phyloP scores from a whole-genome alignment of 2,797 vertebrate genomes.

The Pygocentrus nattereri region DNA sequence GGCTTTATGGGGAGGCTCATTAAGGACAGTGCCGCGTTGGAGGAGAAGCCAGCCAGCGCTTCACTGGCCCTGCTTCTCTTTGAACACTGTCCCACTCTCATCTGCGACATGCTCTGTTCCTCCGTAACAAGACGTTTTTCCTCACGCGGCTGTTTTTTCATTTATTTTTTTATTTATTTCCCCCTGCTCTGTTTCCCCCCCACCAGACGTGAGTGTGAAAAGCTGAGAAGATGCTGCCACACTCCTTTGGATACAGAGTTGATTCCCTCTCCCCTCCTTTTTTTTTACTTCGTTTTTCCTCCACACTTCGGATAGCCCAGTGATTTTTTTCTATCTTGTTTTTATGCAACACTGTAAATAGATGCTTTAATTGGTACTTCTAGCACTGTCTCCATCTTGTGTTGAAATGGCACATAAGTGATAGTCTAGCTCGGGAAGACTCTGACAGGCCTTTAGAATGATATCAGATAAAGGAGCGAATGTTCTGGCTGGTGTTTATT shows the following conservation, averaged over 20 bases:
- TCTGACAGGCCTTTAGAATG: conserved; percentile 70
- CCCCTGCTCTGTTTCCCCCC: conserved; percentile 62
- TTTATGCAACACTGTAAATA: conserved; percentile 75
- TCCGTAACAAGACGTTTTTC: conserved; percentile 78
- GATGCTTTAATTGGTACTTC: conserved; percentile 83
- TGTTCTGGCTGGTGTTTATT: conserved; percentile 36
- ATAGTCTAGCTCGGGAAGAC: conserved; percentile 76
- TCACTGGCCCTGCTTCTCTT: conserved; percentile 77
- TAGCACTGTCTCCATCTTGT: conserved; percentile 81
- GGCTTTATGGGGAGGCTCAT: conserved; percentile 77
- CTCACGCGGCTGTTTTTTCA: conserved; percentile 50
- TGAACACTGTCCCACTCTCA: conserved; percentile 80
- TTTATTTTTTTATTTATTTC: conserved; percentile 10
- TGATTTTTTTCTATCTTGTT: conserved; percentile 49
- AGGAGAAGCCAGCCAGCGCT: conserved; percentile 71
- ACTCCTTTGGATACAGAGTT: conserved; percentile 76
- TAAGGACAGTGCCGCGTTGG: conserved; percentile 80
- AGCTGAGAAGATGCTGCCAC: conserved; percentile 73
- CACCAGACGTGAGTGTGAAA: conserved; percentile 68
- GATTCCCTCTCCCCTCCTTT: conserved; percentile 17
- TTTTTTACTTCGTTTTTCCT: conserved; percentile 69
- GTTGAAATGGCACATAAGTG: conserved; percentile 79
- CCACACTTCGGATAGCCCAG: conserved; percentile 67
- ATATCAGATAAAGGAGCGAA: conserved; percentile 38
- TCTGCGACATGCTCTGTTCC: conserved; percentile 82